phyloP scores from a whole-genome alignment of 2,888 invertebrate genomes.

The Thysanoteuthis rhombus region DNA sequence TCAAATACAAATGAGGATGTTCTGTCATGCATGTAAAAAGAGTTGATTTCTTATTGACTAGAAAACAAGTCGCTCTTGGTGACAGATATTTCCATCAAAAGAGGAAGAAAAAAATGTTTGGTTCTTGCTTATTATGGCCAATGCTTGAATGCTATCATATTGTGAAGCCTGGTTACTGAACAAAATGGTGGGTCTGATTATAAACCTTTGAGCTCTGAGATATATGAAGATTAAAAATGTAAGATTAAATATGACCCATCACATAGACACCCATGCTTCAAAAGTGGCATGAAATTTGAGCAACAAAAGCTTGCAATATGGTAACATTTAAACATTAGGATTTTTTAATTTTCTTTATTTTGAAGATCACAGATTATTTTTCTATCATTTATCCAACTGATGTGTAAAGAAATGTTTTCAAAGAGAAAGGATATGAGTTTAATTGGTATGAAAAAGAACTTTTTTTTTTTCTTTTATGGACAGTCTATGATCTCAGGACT shows the following conservation, averaged over 20 bases:
- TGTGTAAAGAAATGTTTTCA: too few species aligned
- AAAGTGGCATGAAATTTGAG: too few species aligned
- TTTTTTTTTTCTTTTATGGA: neutral
- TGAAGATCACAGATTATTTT: neutral
- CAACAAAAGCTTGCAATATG: neutral
- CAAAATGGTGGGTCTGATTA: too few species aligned
- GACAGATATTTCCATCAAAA: neutral
- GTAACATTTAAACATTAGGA: neutral
- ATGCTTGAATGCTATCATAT: neutral
- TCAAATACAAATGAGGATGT: neutral
- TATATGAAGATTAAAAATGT: too few species aligned
- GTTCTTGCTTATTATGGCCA: neutral
- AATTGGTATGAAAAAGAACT: neutral
- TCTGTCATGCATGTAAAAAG: neutral
- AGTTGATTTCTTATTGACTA: neutral
- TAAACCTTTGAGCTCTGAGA: too few species aligned
- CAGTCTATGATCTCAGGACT: constrained; percentile 12
- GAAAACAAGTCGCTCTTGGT: neutral
- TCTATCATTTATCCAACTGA: neutral
- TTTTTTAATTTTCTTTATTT: neutral
- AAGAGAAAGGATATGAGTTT: neutral
- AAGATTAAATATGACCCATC: too few species aligned
- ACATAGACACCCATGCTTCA: too few species aligned
- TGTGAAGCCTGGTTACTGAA: neutral
- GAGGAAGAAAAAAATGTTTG: neutral